Base-by-base conservation (phyloP, 1,140 invertebrate genomes). In the Dendroctonus ponderosae region DNA sequence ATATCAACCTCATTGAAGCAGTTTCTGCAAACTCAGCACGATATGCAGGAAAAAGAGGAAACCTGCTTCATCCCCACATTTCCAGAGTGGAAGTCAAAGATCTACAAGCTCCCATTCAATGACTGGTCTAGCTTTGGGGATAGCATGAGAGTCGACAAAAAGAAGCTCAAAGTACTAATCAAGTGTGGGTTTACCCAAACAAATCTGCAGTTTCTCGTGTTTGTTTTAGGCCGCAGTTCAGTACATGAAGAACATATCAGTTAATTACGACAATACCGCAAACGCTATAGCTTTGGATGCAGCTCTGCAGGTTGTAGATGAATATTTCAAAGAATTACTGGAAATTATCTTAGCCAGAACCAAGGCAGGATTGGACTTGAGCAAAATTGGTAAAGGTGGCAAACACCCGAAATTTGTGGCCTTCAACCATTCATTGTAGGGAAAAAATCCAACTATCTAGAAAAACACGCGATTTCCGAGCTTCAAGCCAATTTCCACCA, bases 401-500 rank as follows among this genome's bases (percentile, higher is more conserved):
- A 62, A 48, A 50, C 37, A 61, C n/a, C 44, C 44, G 38, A 9
- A 59, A 26, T 0, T 40, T 39, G 6, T 9, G 26, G 1, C 14
- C 39, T 11, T 9, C 40, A 57, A 42, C 15, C 38, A 43, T 57
- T 43, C 7, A 6, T 44, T 26, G 11, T 38, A 53, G 41, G 41
- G 2, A 54, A 63, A 63, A 63, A 53, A 46, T 14, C 9, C 7
- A 48, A 51, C 11, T 41, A 38, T 8, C 56, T 41, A 49, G 71
- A 74, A 62, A 66, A 46, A 15, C 68, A 71, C 41, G 42, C 56
- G 7, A 52, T 74, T 7, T 42, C 69, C n/a, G 59, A 62, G 8
- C 50, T 74, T 4, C 69, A 70, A 60, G 50, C 51, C 6, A 67
- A 70, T 52, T 74, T 72, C 15, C 49, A 70, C 3, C 60, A 71